Conservation (phyloP, 1,140 invertebrate species). For the Diachasmimorpha longicaudata region DNA sequence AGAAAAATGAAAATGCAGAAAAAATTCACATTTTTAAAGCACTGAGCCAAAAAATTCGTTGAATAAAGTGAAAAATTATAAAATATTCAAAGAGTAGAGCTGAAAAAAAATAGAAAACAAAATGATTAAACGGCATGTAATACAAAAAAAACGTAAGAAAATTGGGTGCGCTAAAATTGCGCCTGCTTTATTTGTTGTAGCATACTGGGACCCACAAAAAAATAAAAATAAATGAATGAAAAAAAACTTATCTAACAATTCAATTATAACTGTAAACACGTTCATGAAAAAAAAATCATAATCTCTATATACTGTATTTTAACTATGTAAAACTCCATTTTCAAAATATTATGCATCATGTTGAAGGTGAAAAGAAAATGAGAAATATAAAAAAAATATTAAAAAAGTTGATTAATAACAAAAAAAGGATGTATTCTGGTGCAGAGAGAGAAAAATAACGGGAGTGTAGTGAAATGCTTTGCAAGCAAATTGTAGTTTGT, state of each 20-base stretch:
- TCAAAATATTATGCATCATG: constrained; percentile 27
- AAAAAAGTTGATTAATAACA: constrained; percentile 1
- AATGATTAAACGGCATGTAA: constrained; percentile 2
- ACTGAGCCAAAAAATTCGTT: not conserved
- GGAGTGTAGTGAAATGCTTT: not conserved
- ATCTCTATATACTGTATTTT: constrained; percentile 40
- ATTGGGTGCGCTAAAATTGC: constrained; percentile 12
- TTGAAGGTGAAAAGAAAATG: constrained; percentile 23
- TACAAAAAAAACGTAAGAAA: constrained; percentile 17
- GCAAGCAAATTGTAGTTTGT: not conserved
- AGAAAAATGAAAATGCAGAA: not conserved
- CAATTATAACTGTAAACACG: constrained; percentile 34
- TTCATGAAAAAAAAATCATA: constrained; percentile 35
- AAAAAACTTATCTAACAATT: constrained; percentile 40
- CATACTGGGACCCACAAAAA: constrained; percentile 45
- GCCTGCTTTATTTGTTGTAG: constrained; percentile 39
- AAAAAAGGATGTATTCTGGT: constrained; percentile 8
- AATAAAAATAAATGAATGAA: constrained; percentile 4
- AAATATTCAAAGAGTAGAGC: constrained; percentile 4
- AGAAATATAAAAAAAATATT: constrained; percentile 15
- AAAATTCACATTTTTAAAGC: not conserved
- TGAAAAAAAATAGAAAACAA: not conserved
- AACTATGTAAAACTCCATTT: constrained; percentile 26
- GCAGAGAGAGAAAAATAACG: not conserved
- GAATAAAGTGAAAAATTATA: not conserved